Evolutionary conservation across 1,140 invertebrate species (phyloP).

Genomic region (Subanguina moxae): DNA sequence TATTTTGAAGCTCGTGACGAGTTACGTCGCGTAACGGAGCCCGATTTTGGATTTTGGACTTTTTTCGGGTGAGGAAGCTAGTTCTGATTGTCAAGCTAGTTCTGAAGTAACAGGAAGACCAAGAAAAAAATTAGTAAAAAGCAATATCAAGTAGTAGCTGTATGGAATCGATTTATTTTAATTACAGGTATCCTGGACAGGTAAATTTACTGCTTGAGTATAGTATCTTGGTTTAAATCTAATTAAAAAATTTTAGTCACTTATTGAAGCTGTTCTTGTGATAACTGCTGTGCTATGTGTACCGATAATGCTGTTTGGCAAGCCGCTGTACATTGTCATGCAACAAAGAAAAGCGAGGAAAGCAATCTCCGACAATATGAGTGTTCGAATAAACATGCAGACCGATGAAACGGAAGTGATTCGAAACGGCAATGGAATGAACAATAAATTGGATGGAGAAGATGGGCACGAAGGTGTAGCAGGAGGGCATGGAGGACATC

Average conservation of each 20-base stretch:
- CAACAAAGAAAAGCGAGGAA: slow-evolving; percentile 56
- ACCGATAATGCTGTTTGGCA: slow-evolving; percentile 85
- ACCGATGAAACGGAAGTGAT: slow-evolving; percentile 56
- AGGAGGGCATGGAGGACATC: slow-evolving; percentile 86
- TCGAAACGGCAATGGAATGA: slow-evolving; percentile 42
- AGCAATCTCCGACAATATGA: slow-evolving; percentile 56
- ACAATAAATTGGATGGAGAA: slow-evolving; percentile 31
- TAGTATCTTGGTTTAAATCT: slow-evolving; percentile 2
- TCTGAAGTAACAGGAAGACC: no score
- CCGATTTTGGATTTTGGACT: no score
- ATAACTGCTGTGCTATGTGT: slow-evolving; percentile 76
- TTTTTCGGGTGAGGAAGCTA: no score
- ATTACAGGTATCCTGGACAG: slow-evolving; percentile 40
- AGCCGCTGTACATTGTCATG: slow-evolving; percentile 66
- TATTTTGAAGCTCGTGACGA: no score
- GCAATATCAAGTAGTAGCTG: no score
- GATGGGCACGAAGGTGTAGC: slow-evolving; percentile 66
- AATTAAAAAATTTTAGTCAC: slow-evolving; percentile 64
- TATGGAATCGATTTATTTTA: no score
- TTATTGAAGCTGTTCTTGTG: slow-evolving; percentile 72
- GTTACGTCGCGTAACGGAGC: no score
- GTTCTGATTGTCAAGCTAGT: no score
- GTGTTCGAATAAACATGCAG: slow-evolving; percentile 57
- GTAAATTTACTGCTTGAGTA: slow-evolving; percentile 12
- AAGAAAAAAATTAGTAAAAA: no score